Evolutionary conservation across 2,113 vertebrate species (phyloP), one percentile per base, ranked within the genome.

Genomic region (Odocoileus hemionus): DNA sequence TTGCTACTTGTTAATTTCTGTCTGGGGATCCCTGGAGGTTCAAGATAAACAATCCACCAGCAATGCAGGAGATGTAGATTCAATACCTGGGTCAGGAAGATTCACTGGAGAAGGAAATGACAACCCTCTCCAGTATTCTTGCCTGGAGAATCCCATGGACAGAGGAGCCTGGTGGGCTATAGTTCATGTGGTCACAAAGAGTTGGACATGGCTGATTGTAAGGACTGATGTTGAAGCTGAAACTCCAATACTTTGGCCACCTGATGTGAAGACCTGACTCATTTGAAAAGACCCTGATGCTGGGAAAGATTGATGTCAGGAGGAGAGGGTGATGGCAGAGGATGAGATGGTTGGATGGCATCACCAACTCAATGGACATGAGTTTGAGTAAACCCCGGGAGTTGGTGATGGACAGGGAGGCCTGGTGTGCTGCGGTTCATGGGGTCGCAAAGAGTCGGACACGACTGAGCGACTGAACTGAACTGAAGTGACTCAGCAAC

Each of bases 381-480:
- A 9, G 2, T 67, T 10, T 67, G 64, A 4, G 33, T 67, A 10
- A 19, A 67, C 33, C 10, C 64, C 0, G 0, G 8, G 33, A 21
- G 33, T 36, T 67, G 33, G 64, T 5, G 33, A 36, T 21, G n/a
- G 67, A 23, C 67, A 70, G 19, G 10, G 67, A 12, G 1, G n/a
- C 2, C 4, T 70, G n/a, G n/a, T 0, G 0, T 70, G 9, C 67
- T 39, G n/a, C 0, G 0, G 5, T 39, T 70, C n/a, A 70, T 70
- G 67, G 67, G 19, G 19, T 23, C 0, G 0, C 67, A 39, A 39
- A 70, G n/a, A 70, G 67, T 23, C 21, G 10, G n/a, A 36, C n/a
- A 23, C 21, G 19, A 70, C 67, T 70, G n/a, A 70, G 67, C 0
- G 2, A 70, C n/a, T 70, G 10, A 39, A 67, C 16, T 67, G 64